Conservation (phyloP, 2,888 invertebrate genomes). For the Brenthis daphne region DNA sequence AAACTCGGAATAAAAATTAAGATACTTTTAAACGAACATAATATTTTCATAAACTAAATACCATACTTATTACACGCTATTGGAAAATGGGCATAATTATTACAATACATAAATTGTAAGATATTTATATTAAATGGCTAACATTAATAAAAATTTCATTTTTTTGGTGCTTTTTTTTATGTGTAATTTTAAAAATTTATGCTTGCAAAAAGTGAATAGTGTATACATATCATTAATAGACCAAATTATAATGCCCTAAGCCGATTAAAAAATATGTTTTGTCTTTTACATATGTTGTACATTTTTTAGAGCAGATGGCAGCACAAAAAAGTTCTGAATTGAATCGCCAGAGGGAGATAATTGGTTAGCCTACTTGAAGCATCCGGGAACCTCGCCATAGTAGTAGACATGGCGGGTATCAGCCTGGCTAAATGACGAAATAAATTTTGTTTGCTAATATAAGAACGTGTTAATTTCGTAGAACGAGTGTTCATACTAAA, state of each 20-base stretch:
- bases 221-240: slow-evolving; percentile 1
- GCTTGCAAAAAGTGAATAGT: background rate
- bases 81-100: no score
- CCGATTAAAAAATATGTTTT: slow-evolving; percentile 26
- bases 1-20: background rate
- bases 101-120: no score
- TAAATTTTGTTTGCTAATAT: slow-evolving; percentile 82
- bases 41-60: no score
- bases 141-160: no score
- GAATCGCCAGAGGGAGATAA: slow-evolving; percentile 75
- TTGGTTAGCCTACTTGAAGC: slow-evolving; percentile 83
- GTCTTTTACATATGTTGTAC: slow-evolving; percentile 41
- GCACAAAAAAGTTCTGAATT: slow-evolving; percentile 62
- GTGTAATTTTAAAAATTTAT: background rate
- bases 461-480: slow-evolving; percentile 81
- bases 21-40: no score
- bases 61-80: no score
- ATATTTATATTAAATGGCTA: no score
- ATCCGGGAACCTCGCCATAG: slow-evolving; percentile 88
- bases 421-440: slow-evolving; percentile 86
- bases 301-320: slow-evolving; percentile 70
- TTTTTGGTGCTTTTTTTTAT: no score
- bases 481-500: slow-evolving; percentile 80
- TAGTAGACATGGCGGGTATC: slow-evolving; percentile 91
- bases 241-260: background rate